These are phyloP conservation scores for Pachydiplax longipennis DNA, from an alignment of 2,888 invertebrate genomes.

Conservation along the genomic window DNA sequence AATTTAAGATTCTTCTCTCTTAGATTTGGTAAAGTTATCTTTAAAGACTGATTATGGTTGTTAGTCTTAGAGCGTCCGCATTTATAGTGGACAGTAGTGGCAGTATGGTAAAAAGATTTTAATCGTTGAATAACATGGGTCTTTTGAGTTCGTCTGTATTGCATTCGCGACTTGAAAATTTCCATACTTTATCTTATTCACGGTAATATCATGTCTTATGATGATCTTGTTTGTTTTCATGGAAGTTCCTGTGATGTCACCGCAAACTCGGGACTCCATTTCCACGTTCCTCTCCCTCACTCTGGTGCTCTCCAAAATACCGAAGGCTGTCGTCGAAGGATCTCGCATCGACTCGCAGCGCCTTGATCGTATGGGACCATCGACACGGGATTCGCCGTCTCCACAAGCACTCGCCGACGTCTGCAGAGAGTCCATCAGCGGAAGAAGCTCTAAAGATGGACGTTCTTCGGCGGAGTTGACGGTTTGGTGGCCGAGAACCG, in stretches of 20 bases:
- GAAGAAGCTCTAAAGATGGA: background rate
- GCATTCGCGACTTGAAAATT: too few relatives aligned
- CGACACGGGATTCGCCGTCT: background rate
- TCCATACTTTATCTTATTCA: too few relatives aligned
- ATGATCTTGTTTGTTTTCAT: background rate
- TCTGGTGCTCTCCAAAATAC: background rate
- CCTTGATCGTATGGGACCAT: background rate
- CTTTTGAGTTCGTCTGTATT: too few relatives aligned
- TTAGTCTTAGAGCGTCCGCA: too few relatives aligned
- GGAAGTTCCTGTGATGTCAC: background rate
- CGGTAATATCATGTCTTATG: background rate
- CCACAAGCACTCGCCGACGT: background rate
- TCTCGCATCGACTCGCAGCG: background rate
- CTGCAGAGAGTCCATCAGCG: background rate
- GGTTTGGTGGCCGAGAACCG: too few relatives aligned
- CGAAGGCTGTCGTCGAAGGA: background rate
- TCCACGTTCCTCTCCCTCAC: background rate
- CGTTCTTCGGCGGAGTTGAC: background rate
- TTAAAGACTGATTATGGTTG: too few relatives aligned
- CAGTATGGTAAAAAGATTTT: too few relatives aligned
- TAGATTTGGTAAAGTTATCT: too few relatives aligned
- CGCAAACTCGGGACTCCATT: background rate
- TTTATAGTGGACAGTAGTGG: too few relatives aligned
- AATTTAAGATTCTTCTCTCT: too few relatives aligned
- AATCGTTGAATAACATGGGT: too few relatives aligned